Evolutionary conservation across 2,888 invertebrate species (phyloP).

Genomic region (Meiosimyza decipiens): DNA sequence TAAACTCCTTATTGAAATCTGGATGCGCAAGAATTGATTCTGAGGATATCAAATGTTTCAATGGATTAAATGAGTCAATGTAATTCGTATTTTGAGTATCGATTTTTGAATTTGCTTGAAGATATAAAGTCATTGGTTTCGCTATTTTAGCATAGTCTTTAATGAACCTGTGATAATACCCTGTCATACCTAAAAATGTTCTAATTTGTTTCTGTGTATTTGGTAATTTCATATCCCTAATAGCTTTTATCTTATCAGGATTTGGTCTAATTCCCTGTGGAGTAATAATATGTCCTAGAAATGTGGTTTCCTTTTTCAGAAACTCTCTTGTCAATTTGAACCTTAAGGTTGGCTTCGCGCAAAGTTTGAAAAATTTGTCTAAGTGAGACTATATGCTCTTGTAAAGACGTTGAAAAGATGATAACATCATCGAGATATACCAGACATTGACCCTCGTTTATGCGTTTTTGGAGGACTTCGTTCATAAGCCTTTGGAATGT

Average conservation of each 20-base stretch:
- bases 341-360: constrained; percentile 36
- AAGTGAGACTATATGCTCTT: constrained; percentile 36
- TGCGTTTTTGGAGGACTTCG: constrained; percentile 36
- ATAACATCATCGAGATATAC: constrained; percentile 45
- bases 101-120: constrained; percentile 34
- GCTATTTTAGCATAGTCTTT: constrained; percentile 40
- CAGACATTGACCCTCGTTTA: constrained; percentile 37
- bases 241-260: constrained; percentile 41
- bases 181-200: no score
- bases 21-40: constrained; percentile 40
- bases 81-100: constrained; percentile 30
- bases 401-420: constrained; percentile 40
- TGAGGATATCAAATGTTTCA: constrained; percentile 35
- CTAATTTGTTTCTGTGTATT: no score
- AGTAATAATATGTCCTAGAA: constrained; percentile 34
- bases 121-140: constrained; percentile 35
- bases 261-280: constrained; percentile 34
- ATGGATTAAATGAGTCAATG: constrained; percentile 30
- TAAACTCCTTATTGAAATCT: constrained; percentile 44
- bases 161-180: constrained; percentile 42
- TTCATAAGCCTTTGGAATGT: constrained; percentile 46
- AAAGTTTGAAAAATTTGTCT: constrained; percentile 31
- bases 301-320: constrained; percentile 38
- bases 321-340: constrained; percentile 39
- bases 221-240: no score